Base-by-base conservation (phyloP, 35 echinoderm and acorn worm species). In the Anneissia japonica region DNA sequence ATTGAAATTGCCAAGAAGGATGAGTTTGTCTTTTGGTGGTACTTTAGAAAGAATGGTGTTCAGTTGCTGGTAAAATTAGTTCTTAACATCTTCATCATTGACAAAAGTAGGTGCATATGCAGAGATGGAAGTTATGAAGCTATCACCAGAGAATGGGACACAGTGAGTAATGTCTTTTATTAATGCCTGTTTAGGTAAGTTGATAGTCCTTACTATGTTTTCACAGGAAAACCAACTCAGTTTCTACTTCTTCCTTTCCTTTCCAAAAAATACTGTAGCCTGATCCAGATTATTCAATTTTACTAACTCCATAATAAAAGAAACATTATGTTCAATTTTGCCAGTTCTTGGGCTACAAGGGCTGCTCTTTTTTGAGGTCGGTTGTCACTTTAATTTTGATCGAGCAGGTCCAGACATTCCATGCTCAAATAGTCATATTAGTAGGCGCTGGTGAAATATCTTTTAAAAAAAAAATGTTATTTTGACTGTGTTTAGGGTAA, bases 211-310 rank as follows among this genome's bases (percentile, higher is more conserved):
- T 43, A 32, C 36, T 34, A 13, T 9, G n/a, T 81, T 11, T 9
- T 32, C 21, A 81, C 35, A 36, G 79, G 9, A 81, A 81, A 81
- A 37, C 4, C 0, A 28, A 81, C 79, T 43, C 4, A 43, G 14
- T 43, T 13, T 32, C 5, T 9, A 5, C 9, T 81, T 26, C 36
- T 81, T 32, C 82, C 31, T 45, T 39, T 0, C 31, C 39, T 31
- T 37, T 35, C 19, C 11, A 46, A 86, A 40, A 86, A 86, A 34
- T n/a, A n/a, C 3, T 86, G n/a, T 86, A 86, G 26, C 84, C 84
- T 35, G 40, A 43, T 6, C 40, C 40, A 14, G 40, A 14, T n/a
- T n/a, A n/a, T 14, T 77, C 74, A 10, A 76, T 56, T 36, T 86
- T 33, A 16, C 37, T 34, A 33, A 78, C 31, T 26, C 32, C 73